A percentile compares a stretch with the other conserved stretches of the same genome.
phyloP scores from a whole-genome alignment of 2,888 invertebrate genomes.

The Ophion obscuratus region DNA sequence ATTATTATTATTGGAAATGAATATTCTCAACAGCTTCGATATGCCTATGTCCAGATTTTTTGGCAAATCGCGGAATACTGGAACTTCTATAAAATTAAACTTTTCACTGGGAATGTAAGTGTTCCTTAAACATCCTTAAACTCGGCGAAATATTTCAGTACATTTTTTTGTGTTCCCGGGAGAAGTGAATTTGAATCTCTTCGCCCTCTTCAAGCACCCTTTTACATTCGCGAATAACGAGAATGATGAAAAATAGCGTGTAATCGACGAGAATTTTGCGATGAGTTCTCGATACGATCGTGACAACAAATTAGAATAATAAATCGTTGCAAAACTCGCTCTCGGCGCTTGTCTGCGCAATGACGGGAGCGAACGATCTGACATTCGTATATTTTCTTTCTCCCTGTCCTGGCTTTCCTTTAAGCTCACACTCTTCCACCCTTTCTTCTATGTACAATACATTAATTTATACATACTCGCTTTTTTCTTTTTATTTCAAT shows the following conservation, averaged over 20 bases:
- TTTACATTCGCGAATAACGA: neutral
- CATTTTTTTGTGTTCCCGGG: neutral
- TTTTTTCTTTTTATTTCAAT: constrained; percentile 71
- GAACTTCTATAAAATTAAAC: neutral
- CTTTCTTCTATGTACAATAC: constrained; percentile 75
- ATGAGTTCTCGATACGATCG: neutral
- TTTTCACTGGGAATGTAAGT: neutral
- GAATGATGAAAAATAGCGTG: neutral
- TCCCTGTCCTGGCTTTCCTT: constrained; percentile 23
- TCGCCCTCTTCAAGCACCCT: neutral
- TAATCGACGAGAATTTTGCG: neutral
- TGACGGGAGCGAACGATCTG: constrained; percentile 22
- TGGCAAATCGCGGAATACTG: neutral
- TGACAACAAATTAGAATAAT: neutral
- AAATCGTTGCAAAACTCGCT: neutral
- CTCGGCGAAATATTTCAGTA: neutral
- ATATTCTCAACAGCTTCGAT: neutral
- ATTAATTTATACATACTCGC: constrained; percentile 71
- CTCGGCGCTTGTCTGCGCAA: constrained; percentile 11
- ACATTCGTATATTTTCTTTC: constrained; percentile 37
- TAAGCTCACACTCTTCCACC: constrained; percentile 44
- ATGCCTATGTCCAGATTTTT: neutral
- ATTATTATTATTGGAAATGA: neutral
- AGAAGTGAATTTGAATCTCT: neutral
- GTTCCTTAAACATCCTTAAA: neutral